phyloP scores from a whole-genome alignment of 2,113 vertebrate species.

The Balaeniceps rex region DNA sequence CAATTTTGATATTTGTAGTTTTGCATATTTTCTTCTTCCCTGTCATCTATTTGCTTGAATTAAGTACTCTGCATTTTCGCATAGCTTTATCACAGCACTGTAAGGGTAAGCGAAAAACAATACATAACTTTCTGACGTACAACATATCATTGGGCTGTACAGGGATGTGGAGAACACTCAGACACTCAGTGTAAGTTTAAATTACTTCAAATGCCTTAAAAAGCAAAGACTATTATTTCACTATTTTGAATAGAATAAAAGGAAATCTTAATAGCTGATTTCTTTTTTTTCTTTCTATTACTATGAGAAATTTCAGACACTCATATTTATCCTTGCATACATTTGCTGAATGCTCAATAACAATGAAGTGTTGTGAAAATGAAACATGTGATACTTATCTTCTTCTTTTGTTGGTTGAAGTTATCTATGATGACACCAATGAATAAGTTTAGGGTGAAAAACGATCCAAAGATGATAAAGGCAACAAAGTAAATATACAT shows the following conservation, averaged over 20 bases:
- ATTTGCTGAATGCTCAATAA: background rate
- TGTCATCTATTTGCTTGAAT: background rate
- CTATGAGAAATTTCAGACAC: background rate
- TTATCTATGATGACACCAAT: slow-evolving; percentile 99
- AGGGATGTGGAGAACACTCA: background rate
- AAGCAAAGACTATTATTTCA: background rate
- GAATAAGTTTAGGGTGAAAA: slow-evolving; percentile 97
- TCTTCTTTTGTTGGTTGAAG: slow-evolving; percentile 99
- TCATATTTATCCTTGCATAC: background rate
- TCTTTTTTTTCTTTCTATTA: background rate
- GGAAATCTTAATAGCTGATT: background rate
- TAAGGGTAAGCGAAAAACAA: background rate
- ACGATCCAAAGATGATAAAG: slow-evolving; percentile 96
- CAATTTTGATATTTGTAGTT: background rate
- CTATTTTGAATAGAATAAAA: background rate
- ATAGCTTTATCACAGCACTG: background rate
- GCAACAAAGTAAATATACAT: slow-evolving; percentile 96
- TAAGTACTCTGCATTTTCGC: background rate
- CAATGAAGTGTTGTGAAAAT: background rate
- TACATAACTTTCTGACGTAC: background rate
- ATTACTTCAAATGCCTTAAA: background rate
- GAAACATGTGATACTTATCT: slow-evolving; percentile 88
- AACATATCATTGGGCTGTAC: background rate
- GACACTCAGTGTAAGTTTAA: background rate
- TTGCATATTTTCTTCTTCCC: background rate